phyloP scores from a whole-genome alignment of 30 jellyfish, hydroid and myxozoan genomes.

The Chironex yamaguchii region DNA sequence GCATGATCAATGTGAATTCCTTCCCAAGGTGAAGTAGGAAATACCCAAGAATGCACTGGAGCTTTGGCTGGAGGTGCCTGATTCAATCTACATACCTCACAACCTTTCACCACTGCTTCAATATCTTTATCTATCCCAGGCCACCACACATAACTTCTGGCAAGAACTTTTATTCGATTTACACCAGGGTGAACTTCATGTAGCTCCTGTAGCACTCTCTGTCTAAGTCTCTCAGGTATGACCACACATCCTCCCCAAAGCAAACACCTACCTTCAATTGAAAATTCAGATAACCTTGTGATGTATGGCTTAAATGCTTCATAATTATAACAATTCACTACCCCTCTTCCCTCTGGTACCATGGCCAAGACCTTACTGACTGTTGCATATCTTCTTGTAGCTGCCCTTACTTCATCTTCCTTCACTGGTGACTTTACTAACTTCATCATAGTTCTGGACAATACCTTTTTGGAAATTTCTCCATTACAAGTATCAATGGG shows the following conservation, averaged over 20 bases:
- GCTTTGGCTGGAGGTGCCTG: neutral
- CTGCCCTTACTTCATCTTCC: neutral
- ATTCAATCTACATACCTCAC: neutral
- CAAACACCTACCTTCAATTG: conserved; percentile 30
- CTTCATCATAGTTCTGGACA: conserved; percentile 9
- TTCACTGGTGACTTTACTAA: conserved; percentile 61
- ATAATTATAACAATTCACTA: neutral
- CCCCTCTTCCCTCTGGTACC: conserved; percentile 26
- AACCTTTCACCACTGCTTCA: conserved; percentile 13
- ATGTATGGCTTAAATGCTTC: conserved; percentile 2
- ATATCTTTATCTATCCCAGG: conserved; percentile 47
- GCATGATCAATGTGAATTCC: too few species aligned
- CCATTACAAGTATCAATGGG: conserved; percentile 20
- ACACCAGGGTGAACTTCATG: conserved; percentile 28
- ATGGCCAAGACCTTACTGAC: conserved; percentile 26
- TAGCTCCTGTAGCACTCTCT: conserved; percentile 29
- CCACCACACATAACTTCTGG: conserved; percentile 33
- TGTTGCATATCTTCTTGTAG: conserved; percentile 49
- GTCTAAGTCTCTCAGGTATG: conserved; percentile 10
- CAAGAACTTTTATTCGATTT: conserved; percentile 15
- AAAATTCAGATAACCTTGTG: neutral
- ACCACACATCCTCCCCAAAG: conserved; percentile 47
- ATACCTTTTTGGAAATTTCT: neutral
- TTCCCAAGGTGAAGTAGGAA: neutral
- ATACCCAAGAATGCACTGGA: conserved; percentile 3